These are phyloP conservation scores for Jacana jacana DNA, from an alignment of 2,113 vertebrate species.

Conservation along the genomic window DNA sequence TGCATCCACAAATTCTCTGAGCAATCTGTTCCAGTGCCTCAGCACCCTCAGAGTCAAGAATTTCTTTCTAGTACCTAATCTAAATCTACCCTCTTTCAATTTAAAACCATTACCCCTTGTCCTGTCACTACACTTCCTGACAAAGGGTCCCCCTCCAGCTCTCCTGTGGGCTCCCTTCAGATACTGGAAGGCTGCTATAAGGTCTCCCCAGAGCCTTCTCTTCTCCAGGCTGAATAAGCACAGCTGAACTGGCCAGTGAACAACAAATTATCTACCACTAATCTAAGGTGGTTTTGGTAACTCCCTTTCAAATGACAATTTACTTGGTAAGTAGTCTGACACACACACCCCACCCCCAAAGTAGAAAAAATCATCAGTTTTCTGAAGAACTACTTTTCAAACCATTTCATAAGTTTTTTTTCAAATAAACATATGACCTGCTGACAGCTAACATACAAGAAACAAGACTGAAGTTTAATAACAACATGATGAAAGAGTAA, in stretches of 20 bases:
- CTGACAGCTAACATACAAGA: neutral
- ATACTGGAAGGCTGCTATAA: too few species aligned
- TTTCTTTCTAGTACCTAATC: too few species aligned
- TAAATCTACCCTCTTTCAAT: too few species aligned
- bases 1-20: too few species aligned
- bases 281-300: neutral
- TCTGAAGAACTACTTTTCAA: neutral
- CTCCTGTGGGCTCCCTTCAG: too few species aligned
- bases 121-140: too few species aligned
- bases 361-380: neutral
- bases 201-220: too few species aligned
- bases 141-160: too few species aligned
- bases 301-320: neutral
- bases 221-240: too few species aligned
- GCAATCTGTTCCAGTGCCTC: too few species aligned
- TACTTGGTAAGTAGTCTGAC: neutral
- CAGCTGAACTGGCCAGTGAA: neutral
- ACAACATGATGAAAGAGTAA: constrained; percentile 36
- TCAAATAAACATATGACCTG: neutral
- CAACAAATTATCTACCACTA: neutral
- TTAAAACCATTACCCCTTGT: too few species aligned
- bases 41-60: too few species aligned
- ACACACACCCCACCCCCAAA: neutral
- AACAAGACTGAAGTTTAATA: constrained; percentile 41
- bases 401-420: neutral